These are phyloP conservation scores for Bovichtus diacanthus DNA, from an alignment of 2,797 vertebrate species.

Conservation along the genomic window DNA sequence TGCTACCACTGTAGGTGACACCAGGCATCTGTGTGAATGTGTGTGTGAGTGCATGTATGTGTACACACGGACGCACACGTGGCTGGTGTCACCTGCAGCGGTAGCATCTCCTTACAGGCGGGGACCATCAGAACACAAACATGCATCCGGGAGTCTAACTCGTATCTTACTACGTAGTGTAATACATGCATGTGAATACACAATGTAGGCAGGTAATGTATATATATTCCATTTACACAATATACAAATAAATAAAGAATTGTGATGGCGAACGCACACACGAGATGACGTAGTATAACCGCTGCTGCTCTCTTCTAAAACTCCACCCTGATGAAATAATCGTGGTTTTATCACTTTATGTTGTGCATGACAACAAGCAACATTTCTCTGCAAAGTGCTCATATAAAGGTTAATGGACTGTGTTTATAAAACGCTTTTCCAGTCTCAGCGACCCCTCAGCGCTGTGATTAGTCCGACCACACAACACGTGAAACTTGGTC, in stretches of 20 bases:
- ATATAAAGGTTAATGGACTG: neutral
- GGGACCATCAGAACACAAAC: too few relatives aligned
- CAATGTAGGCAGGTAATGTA: neutral
- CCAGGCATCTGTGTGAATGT: conserved; percentile 56
- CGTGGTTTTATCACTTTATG: neutral
- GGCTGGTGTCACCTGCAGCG: neutral
- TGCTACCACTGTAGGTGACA: conserved; percentile 73
- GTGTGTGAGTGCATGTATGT: neutral
- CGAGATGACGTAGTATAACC: neutral
- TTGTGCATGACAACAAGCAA: neutral
- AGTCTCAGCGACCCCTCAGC: too few relatives aligned
- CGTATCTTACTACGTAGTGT: neutral
- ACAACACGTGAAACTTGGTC: conserved; percentile 9
- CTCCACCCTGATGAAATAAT: neutral
- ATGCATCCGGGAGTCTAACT: neutral
- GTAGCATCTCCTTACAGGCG: neutral
- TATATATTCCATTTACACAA: neutral
- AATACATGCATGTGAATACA: neutral
- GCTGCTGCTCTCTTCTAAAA: neutral
- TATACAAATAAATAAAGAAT: neutral
- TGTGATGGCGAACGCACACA: neutral
- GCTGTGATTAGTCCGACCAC: neutral
- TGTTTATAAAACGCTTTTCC: too few relatives aligned
- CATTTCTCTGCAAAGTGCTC: neutral
- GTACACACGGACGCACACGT: neutral